Base-by-base conservation (phyloP, 2,888 invertebrate genomes). In the Drosophila affinis region DNA sequence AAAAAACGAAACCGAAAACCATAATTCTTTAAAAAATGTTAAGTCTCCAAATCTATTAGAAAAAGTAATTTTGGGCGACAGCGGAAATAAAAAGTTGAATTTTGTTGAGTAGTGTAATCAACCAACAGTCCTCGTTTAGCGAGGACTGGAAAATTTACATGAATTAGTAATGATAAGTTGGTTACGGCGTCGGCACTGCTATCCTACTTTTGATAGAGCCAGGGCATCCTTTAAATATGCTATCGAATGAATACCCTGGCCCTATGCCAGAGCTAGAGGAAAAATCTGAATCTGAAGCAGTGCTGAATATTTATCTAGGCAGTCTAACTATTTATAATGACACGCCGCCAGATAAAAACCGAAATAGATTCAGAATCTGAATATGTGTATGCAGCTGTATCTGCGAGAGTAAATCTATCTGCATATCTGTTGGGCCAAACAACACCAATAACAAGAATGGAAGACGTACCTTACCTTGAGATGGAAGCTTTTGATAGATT, bases 271-370 rank as follows among this genome's bases (percentile, higher is more conserved):
- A 6, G 10, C 9, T 29, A n/a, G n/a, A 6, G 12, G 18, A 21
- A 17, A 27, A 6, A 7, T 9, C 44, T 12, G n/a, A 6, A 10
- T 32, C 53, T 47, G 48, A 24, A 54, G 29, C 62, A 55, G 53
- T 39, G 60, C 56, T 52, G 67, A 72, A 76, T 82, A 76, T 76
- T 78, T 85, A 82, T 78, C 86, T 85, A 76, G 81, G 88, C 81
- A 81, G 72, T 63, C 72, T 67, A 85, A 82, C 81, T 82, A 82
- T 82, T 87, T 82, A 85, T 82, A 82, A 87, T 82, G 70, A 87
- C 87, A 84, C 76, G 79, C 81, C 67, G 79, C 85, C 85, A 81
- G 85, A 82, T 87, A 78, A 78, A 81, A 84, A 76, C 85, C 72
- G 75, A 82, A 82, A 82, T 82, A 82, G 81, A 87, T 78, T 73